These are phyloP conservation scores for Enteromius radiatus DNA, from an alignment of 2,797 vertebrate genomes.

Conservation along the genomic window DNA sequence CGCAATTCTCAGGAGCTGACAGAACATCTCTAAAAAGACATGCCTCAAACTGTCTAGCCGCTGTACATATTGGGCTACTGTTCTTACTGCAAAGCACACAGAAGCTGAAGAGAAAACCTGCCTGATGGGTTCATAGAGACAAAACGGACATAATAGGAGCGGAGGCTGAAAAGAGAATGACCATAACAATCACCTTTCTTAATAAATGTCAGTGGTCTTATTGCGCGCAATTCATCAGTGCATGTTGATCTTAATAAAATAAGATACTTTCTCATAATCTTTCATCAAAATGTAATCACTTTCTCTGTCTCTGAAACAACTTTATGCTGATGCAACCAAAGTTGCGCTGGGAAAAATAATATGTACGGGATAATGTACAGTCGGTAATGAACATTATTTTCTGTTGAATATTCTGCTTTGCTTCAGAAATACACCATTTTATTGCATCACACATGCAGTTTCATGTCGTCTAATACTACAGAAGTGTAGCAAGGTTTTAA, in stretches of 20 bases:
- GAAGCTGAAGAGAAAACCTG: background rate
- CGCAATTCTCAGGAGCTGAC: background rate
- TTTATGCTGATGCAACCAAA: background rate
- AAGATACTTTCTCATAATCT: background rate
- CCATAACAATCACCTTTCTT: background rate
- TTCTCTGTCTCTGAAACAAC: background rate
- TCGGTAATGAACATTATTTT: background rate
- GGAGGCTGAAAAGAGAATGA: background rate
- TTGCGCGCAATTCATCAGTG: background rate
- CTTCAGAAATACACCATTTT: background rate
- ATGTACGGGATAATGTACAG: background rate
- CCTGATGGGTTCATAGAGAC: background rate
- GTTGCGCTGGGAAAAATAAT: background rate
- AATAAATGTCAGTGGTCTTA: background rate
- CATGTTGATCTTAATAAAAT: background rate
- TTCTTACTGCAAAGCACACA: background rate
- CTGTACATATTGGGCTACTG: background rate
- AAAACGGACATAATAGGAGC: background rate
- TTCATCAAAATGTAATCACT: constrained; percentile 16
- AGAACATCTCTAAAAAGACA: constrained; percentile 9
- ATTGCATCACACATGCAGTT: background rate
- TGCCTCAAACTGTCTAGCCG: constrained; percentile 11
- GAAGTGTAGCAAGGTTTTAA: background rate
- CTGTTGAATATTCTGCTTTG: background rate
- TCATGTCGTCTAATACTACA: background rate